Percentiles rank a stretch among this genome's conserved stretches.
Conservation (phyloP, 2,888 invertebrate species). For the Polydrusus pterygomalis region DNA sequence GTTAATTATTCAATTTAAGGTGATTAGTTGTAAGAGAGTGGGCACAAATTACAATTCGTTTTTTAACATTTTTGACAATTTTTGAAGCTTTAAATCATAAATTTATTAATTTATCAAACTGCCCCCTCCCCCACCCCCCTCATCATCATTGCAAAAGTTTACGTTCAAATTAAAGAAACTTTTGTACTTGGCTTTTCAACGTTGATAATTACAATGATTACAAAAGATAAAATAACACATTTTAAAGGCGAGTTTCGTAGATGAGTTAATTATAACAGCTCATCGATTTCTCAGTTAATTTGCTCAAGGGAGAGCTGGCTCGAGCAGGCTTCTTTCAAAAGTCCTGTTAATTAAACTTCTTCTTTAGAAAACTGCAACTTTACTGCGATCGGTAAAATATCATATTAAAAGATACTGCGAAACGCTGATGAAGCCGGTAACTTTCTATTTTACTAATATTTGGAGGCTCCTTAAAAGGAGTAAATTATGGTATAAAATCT, state of each 20-base stretch:
- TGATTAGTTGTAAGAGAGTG: too few relatives aligned
- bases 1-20: too few relatives aligned
- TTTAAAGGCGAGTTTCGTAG: constrained; percentile 32
- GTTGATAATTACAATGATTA: neutral
- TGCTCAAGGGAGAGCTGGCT: constrained; percentile 35
- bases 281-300: constrained; percentile 47
- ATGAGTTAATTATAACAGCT: constrained; percentile 46
- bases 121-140: too few relatives aligned
- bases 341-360: constrained; percentile 41
- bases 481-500: too few relatives aligned
- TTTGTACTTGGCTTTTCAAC: neutral
- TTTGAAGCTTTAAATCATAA: too few relatives aligned
- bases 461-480: too few relatives aligned
- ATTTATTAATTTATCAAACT: too few relatives aligned
- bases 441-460: neutral
- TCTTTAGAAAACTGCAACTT: constrained; percentile 22
- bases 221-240: constrained; percentile 39
- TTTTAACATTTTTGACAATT: too few relatives aligned
- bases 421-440: neutral
- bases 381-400: constrained; percentile 19
- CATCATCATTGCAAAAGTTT: too few relatives aligned
- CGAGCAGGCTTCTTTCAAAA: constrained; percentile 36
- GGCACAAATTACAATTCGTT: too few relatives aligned
- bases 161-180: neutral
- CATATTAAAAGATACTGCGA: constrained; percentile 3